Conservation (phyloP, 2,797 vertebrate species). For the Zalophus californianus region DNA sequence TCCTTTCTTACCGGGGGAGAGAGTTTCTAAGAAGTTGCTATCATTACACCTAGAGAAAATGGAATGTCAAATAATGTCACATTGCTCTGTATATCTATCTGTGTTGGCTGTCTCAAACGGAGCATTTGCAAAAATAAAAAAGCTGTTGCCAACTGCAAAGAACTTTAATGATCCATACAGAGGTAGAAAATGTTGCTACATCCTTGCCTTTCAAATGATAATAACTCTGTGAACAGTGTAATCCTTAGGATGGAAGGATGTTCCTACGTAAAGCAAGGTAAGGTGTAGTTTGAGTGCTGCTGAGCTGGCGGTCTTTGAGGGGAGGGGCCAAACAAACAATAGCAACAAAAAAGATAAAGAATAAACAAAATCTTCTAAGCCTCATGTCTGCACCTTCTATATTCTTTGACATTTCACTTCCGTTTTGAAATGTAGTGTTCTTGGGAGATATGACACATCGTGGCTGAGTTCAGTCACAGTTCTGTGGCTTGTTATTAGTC, state of each 20-base stretch:
- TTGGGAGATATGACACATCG: background rate
- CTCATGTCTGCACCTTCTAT: background rate
- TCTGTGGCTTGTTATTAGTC: background rate
- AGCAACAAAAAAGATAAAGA: background rate
- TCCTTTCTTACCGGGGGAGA: background rate
- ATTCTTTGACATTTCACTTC: background rate
- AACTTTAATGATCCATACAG: background rate
- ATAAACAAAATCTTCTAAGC: background rate
- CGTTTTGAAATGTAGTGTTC: background rate
- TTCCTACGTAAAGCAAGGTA: background rate
- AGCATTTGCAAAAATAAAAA: slow-evolving; percentile 43
- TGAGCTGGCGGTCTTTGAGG: background rate
- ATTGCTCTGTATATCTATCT: background rate
- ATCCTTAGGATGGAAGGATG: background rate
- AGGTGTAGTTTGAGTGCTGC: background rate
- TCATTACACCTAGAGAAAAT: slow-evolving; percentile 1
- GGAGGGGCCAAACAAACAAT: background rate
- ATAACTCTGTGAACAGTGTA: background rate
- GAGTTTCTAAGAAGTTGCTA: slow-evolving; percentile 34
- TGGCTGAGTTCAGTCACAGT: background rate
- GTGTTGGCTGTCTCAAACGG: background rate
- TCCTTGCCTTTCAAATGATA: background rate
- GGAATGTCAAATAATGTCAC: slow-evolving; percentile 1
- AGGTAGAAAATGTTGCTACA: background rate
- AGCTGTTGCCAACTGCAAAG: background rate